Conservation (phyloP, 2,797 vertebrate genomes). For the Urosaurus nigricauda region DNA sequence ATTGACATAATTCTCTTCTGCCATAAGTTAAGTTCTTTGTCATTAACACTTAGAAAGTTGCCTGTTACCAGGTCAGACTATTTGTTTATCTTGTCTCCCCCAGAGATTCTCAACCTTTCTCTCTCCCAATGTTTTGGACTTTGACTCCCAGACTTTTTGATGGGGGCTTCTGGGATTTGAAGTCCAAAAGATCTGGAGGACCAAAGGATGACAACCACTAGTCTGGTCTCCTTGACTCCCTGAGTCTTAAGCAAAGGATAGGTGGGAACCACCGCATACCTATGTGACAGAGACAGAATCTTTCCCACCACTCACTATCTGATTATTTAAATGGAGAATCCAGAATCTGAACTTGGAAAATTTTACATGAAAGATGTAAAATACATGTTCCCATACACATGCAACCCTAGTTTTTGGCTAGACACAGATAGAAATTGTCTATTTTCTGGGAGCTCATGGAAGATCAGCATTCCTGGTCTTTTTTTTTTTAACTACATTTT, state of each 20-base stretch:
- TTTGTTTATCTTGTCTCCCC: not conserved
- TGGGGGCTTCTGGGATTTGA: not conserved
- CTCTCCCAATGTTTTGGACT: not conserved
- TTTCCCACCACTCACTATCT: not conserved
- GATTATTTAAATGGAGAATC: not conserved
- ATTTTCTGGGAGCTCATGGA: not conserved
- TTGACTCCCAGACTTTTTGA: not conserved
- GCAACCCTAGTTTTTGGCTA: not conserved
- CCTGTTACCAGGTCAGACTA: not conserved
- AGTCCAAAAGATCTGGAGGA: not conserved
- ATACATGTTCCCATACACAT: not conserved
- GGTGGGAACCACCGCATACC: not conserved
- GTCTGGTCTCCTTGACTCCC: not conserved
- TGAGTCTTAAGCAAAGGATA: not conserved
- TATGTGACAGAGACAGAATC: not conserved
- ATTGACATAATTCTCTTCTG: not conserved
- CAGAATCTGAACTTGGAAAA: not conserved
- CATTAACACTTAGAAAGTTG: not conserved
- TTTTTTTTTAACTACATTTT: not conserved
- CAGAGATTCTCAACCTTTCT: not conserved
- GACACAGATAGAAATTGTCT: not conserved
- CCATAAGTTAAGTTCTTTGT: not conserved
- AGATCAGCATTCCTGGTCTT: not conserved
- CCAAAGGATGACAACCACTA: not conserved
- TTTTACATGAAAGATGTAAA: too few species aligned